A percentile compares a stretch with the other conserved stretches of the same genome.
phyloP scores from a whole-genome alignment of 2,113 vertebrate genomes.

The Eira barbara region DNA sequence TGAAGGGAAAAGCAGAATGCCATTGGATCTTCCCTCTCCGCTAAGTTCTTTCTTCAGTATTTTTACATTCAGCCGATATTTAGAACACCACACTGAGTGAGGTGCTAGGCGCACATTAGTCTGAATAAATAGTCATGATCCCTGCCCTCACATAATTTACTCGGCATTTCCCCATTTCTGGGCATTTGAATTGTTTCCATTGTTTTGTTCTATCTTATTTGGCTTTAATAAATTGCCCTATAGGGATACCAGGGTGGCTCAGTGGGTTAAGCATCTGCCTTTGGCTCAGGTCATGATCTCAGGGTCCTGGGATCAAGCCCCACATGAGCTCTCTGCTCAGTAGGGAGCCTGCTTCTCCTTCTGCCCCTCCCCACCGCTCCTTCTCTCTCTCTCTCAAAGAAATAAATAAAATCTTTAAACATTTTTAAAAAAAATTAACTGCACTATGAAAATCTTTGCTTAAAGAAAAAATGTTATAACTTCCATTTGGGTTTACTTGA shows the following conservation, averaged over 20 bases:
- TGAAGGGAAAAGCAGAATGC: background rate
- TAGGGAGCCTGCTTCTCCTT: background rate
- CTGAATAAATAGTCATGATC: background rate
- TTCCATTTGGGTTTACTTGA: background rate
- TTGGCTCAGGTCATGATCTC: background rate
- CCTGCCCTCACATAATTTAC: background rate
- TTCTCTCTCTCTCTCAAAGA: background rate
- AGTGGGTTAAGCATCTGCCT: background rate
- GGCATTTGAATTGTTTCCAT: background rate
- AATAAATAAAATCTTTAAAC: background rate
- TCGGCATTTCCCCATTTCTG: background rate
- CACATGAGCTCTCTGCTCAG: background rate
- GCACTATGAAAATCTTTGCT: background rate
- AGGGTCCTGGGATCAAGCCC: background rate
- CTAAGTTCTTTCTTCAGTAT: background rate
- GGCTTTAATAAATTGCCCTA: constrained; percentile 8
- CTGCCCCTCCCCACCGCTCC: background rate
- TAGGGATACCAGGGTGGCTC: background rate
- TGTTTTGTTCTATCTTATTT: background rate
- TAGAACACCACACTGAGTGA: background rate
- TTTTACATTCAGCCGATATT: background rate
- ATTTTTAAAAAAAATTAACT: background rate
- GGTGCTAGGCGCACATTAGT: background rate
- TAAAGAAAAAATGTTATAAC: background rate
- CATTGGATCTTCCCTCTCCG: background rate